Base-by-base conservation (phyloP, 2,888 invertebrate genomes). In the Netelia fuscicornis region DNA sequence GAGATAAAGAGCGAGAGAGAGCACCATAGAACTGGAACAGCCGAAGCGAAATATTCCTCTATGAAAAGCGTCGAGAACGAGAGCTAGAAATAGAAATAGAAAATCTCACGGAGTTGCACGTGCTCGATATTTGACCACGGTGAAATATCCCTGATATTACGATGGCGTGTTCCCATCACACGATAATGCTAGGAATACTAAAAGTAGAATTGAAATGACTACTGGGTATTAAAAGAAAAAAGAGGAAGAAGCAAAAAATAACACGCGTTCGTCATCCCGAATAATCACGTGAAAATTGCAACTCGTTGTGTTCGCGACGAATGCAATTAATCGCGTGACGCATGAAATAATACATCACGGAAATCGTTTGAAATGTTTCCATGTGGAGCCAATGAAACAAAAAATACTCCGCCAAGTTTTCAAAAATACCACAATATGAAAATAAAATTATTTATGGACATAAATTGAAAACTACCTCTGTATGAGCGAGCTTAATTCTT, bases 151-250 rank as follows among this genome's bases (percentile, higher is more conserved):
- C 8, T 10, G 56, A 11, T 54, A 20, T 23, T 25, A 48, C 23
- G 60, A 78, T 78, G 48, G 78, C 78, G 62, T 52, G 60, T 68
- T 25, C 52, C 37, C 13, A n/a, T 30, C 52, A 20, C 20, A 20
- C 37, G 62, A 78, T 78, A 70, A 78, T 60, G n/a, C 17, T 42
- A 48, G 62, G 52, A 78, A 70, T 78, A 30, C 62, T 30, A 37
- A 78, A 62, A 70, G 62, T 52, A n/a, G 52, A 42, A 82, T 75
- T 54, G 65, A 76, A 84, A 77, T 52, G 60, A 25, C 8, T 30
- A 25, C 10, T 48, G 10, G 3, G 2, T 13, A 20, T 42, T 37
- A 58, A 58, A 17, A 8, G 10, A 42, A 42, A 23, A 20, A 54
- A 8, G 52, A 6, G 11, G 37, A 42, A 17, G 30, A 13, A 52